phyloP scores from a whole-genome alignment of 2,113 vertebrate genomes.

The Pao palembangensis region DNA sequence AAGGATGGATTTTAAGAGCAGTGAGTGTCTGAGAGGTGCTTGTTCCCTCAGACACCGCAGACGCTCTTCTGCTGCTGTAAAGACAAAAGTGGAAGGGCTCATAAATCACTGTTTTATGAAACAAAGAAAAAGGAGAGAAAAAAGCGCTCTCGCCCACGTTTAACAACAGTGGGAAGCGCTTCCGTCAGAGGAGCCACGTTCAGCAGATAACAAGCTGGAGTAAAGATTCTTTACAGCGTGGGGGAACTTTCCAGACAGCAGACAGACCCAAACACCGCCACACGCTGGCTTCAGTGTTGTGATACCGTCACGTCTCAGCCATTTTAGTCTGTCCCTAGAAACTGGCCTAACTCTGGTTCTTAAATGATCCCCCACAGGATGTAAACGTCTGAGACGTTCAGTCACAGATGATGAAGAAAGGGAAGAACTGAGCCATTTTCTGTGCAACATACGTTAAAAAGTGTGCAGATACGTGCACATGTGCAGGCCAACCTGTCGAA shows the following conservation, averaged over 20 bases:
- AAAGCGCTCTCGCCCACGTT: conserved; percentile 38
- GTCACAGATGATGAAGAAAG: too few relatives aligned
- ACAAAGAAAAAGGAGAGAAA: conserved; percentile 12
- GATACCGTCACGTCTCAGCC: not conserved
- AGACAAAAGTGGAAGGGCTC: conserved; percentile 54
- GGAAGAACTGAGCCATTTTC: too few relatives aligned
- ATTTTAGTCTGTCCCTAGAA: too few relatives aligned
- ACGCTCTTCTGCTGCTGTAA: conserved; percentile 29
- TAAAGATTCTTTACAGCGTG: conserved; percentile 5
- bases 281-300: not conserved
- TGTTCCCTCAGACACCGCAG: conserved; percentile 26
- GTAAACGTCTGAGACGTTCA: too few relatives aligned
- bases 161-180: conserved; percentile 33
- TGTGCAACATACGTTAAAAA: too few relatives aligned
- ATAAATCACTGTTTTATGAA: conserved; percentile 48
- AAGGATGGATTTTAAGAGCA: conserved; percentile 45
- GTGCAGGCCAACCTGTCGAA: too few relatives aligned
- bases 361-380: too few relatives aligned
- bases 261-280: not conserved
- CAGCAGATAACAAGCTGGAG: conserved; percentile 27
- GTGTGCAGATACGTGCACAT: too few relatives aligned
- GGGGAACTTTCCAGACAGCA: conserved; percentile 31
- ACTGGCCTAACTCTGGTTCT: too few relatives aligned
- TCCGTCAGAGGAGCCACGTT: conserved; percentile 36
- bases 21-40: conserved; percentile 44